A percentile compares a stretch with the other conserved stretches of the same genome.
Conservation (phyloP, 2,797 vertebrate genomes). For the Micromesistius poutassou region DNA sequence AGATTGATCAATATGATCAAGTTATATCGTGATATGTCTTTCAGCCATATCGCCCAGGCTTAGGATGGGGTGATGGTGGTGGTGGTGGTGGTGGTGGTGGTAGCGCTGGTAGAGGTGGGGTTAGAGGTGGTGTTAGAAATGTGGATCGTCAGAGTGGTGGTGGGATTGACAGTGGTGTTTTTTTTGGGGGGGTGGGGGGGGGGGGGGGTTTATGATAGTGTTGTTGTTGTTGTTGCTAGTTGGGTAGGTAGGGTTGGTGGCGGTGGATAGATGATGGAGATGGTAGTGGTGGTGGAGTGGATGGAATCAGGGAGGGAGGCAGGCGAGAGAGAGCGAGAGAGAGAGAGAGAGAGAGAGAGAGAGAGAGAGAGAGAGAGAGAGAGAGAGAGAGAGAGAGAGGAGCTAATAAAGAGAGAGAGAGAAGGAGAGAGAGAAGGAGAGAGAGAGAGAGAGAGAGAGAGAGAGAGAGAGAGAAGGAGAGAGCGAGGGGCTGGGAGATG, state of each 20-base stretch:
- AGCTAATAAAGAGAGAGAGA: too few species aligned
- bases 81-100: too few species aligned
- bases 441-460: too few species aligned
- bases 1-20: too few species aligned
- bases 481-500: conserved; percentile 22
- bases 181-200: not conserved
- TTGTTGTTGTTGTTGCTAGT: not conserved
- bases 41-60: too few species aligned
- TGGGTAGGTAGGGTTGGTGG: not conserved
- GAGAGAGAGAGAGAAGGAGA: not conserved
- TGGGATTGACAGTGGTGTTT: not conserved
- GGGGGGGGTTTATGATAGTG: not conserved
- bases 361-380: not conserved
- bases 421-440: not conserved
- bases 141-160: not conserved
- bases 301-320: not conserved
- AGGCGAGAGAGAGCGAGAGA: not conserved
- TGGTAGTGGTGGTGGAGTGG: not conserved
- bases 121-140: not conserved
- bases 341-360: not conserved
- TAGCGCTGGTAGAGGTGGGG: too few species aligned
- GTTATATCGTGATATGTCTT: too few species aligned
- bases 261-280: not conserved
- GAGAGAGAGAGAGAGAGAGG: not conserved
- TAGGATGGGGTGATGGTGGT: not conserved